These are phyloP conservation scores for Pampus argenteus DNA, from an alignment of 2,797 vertebrate species.

Conservation along the genomic window DNA sequence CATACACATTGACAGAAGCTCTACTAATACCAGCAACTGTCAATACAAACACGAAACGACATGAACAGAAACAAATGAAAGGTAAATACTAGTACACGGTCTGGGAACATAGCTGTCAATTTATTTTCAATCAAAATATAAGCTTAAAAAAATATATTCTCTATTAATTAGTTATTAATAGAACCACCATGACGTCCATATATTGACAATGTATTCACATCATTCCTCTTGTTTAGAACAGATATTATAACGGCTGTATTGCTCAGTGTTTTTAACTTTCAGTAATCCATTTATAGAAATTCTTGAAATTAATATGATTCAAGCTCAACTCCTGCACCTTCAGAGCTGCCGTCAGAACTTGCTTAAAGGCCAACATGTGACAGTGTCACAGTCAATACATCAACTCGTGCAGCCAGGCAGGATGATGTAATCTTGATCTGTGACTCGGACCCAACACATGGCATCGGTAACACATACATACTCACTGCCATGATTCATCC, in stretches of 20 bases:
- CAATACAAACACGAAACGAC: conserved; percentile 5
- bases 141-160: background rate
- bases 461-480: conserved; percentile 40
- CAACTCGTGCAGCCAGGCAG: conserved; percentile 52
- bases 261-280: background rate
- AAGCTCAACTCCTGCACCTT: conserved; percentile 27
- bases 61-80: conserved; percentile 3
- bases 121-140: conserved; percentile 11
- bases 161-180: background rate
- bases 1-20: conserved; percentile 28
- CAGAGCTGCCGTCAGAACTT: conserved; percentile 37
- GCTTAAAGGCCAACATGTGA: conserved; percentile 61
- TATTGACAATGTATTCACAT: background rate
- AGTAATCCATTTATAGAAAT: conserved; percentile 18
- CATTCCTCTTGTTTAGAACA: background rate
- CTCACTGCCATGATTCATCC: conserved; percentile 37
- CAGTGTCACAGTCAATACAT: conserved; percentile 70
- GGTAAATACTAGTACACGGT: background rate
- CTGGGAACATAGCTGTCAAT: background rate
- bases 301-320: conserved; percentile 24
- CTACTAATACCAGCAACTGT: conserved; percentile 26
- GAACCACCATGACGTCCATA: background rate
- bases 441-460: conserved; percentile 72
- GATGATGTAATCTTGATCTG: conserved; percentile 68
- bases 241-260: background rate